Evolutionary conservation across 2,113 vertebrate genomes (phyloP), one percentile per base, ranked within the genome.

Genomic region (Panurus biarmicus): DNA sequence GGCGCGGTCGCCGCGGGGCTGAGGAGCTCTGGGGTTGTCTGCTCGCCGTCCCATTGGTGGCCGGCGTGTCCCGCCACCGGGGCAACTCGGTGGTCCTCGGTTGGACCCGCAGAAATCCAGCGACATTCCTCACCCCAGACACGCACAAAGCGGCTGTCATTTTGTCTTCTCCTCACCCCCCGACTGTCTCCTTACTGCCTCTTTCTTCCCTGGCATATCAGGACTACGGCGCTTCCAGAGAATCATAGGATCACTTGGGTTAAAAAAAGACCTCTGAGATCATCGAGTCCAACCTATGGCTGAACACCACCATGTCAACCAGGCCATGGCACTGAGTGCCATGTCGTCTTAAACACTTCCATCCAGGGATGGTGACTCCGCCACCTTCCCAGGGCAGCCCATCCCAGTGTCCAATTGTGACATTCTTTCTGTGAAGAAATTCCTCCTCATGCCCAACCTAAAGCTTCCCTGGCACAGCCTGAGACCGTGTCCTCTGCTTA

Each of bases 11-110:
- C 29, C 0, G 4, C 1, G 11, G 6, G 7, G n/a, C 4, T 0
- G 22, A 3, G 38, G 2, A 5, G 48, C 1, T 6, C 0, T 1
- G 13, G 10, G 1, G 4, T 5, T 20, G 2, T 1, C 1, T 21
- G 24, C 1, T 7, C 7, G 24, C 3, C 2, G 14, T 33, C 18
- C 9, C 19, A 33, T 36, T 11, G 40, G 6, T 23, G 33, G 15
- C 13, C 4, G 12, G 16, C 22, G 13, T 38, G 36, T 57, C 9
- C 58, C 31, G 21, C 15, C 31, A 2, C 31, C 16, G 15, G 6
- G 14, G 6, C 21, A 8, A 3, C n/a, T n/a, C 11, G 7, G 5
- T 5, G 15, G 10, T 21, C 23, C 25, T 42, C 50, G 23, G 13
- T 26, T 36, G 51, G 58, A 28, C 2, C 50, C 44, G 36, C 44